Evolutionary conservation across 2,113 vertebrate genomes (phyloP), one percentile per base, ranked within the genome.

Genomic region (Anarhynchus alexandrinus): DNA sequence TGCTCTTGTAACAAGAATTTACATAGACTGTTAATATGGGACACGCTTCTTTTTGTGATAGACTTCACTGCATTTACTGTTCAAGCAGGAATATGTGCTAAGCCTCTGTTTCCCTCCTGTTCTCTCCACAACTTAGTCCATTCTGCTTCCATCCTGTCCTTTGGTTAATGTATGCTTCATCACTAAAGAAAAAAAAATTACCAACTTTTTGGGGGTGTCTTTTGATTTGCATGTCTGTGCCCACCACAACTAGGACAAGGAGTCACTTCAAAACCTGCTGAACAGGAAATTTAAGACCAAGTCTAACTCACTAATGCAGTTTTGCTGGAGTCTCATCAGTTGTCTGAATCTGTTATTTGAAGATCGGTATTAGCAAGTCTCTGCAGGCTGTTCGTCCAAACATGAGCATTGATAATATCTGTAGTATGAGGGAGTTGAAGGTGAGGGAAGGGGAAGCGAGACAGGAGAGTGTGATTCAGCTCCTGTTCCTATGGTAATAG

Each of bases 401-500:
- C 10, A 2, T 16, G 17, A 88, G 38, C 40, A 7, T 6, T 70
- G 78, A 6, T 58, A 76, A 22, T 59, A 40, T 20, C 52, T 91
- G 10, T 54, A n/a, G 40, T 32, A 59, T 71, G 71, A 54, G 38
- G 32, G 29, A 47, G 49, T 2, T 62, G 40, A 32, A 61, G 43
- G n/a, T 74, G 47, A 93, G 15, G 49, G 52, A 85, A 29, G 15
- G 26, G 40, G 30, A 40, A 42, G 51, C 65, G 38, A 86, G 43
- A 45, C 14, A 27, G 79, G 27, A 45, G 32, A 45, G 22, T 36
- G 72, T 30, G 34, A 54, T 88, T 65, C 16, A 69, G 36, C 42
- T 90, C 22, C 66, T 82, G 32, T 88, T 95, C 93, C 70, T 90
- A 14, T 73, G 84, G 57, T 74, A 92, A 80, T 76, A 89, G 51